phyloP scores from a whole-genome alignment of 2,113 vertebrate species.

The Chamaetylas fuelleborni region DNA sequence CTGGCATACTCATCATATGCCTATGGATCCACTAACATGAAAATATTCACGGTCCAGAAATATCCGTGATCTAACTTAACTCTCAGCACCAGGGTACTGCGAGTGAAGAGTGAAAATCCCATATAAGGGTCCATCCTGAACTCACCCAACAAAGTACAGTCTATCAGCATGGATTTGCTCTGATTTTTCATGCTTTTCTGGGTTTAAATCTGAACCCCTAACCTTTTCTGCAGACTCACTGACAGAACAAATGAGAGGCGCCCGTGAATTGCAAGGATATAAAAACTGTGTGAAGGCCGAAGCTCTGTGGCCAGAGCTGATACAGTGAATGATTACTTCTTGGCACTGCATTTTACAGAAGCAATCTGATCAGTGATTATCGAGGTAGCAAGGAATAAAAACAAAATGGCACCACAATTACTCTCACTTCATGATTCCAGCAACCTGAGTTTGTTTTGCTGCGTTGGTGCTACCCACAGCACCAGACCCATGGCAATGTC shows the following conservation, averaged over 20 bases:
- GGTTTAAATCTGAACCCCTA: not conserved
- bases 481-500: rapidly evolving
- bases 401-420: not conserved
- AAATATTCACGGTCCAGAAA: not conserved
- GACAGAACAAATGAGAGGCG: not conserved
- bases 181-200: not conserved
- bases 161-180: not conserved
- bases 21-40: not conserved
- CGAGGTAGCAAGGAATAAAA: not conserved
- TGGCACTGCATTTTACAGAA: not conserved
- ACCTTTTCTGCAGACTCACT: constrained; percentile 19
- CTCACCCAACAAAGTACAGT: not conserved
- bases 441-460: not conserved
- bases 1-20: not conserved
- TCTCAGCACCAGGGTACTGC: not conserved
- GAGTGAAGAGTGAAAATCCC: not conserved
- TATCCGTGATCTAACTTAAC: not conserved
- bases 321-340: not conserved
- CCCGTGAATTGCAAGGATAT: not conserved
- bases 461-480: not conserved
- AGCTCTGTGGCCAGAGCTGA: not conserved
- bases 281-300: not conserved
- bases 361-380: not conserved
- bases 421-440: not conserved
- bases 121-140: not conserved